Evolutionary conservation across 2,113 vertebrate genomes (phyloP), one percentile per base, ranked within the genome.

Genomic region (Camelus dromedarius): DNA sequence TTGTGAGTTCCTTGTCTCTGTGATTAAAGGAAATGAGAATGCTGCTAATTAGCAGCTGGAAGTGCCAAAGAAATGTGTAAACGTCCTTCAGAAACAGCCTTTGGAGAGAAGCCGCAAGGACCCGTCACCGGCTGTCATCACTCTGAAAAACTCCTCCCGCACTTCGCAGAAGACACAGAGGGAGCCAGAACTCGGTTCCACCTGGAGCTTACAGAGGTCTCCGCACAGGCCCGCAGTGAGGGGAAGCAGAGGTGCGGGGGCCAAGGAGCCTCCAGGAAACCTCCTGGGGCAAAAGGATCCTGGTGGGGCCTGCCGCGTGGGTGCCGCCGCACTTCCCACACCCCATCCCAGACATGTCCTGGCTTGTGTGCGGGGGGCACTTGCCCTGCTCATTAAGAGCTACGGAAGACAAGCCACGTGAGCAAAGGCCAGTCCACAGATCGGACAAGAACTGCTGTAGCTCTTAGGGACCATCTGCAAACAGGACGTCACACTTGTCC

Each of bases 11-110:
- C 60, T 91, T 38, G 32, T 96, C 95, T 86, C 89, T 30, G 86
- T 52, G 85, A 91, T 80, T 85, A 95, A 93, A 64, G 85, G 58
- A 96, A 89, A 96, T 77, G 94, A 97, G 92, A 95, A 97, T 70
- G 75, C 54, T 70, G 92, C 79, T 97, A 96, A 98, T 98, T 81
- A 94, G 94, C 97, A 96, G 93, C 91, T 96, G 92, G 69, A 84
- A 97, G 91, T 84, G 85, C 87, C 87, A 91, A 35, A 91, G 77
- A 82, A 91, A 92, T 16, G 73, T 84, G 87, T 83, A 54, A 89
- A 95, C 3, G 48, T 85, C 95, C 96, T 92, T 96, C 88, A 58
- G 83, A 96, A 90, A 42, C 62, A 26, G 38, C 56, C 46, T 60
- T 67, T 38, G 35, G 35, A 85, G 60, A 93, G 77, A 83, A 48